Conservation (phyloP, 2,888 invertebrate species). For the Epinotia brunnichana region DNA sequence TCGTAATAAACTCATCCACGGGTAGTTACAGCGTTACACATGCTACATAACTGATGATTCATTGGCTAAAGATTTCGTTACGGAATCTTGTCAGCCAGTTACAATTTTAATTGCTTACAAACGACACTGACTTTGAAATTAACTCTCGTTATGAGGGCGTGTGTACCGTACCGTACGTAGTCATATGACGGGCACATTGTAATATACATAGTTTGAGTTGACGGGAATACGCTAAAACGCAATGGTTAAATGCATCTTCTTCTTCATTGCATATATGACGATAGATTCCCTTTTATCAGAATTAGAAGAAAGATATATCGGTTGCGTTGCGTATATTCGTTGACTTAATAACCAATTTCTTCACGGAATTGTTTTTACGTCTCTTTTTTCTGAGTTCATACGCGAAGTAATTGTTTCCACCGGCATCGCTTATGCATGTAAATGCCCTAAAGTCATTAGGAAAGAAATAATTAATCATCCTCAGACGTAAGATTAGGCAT, state of each 20-base stretch:
- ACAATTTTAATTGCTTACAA: conserved; percentile 38
- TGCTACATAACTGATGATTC: conserved; percentile 30
- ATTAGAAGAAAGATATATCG: background rate
- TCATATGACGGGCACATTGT: background rate
- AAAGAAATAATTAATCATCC: conserved; percentile 23
- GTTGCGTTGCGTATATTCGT: no score
- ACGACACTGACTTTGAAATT: conserved; percentile 34
- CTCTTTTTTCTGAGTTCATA: background rate
- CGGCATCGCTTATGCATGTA: background rate
- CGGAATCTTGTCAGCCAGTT: conserved; percentile 17
- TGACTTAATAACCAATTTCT: background rate
- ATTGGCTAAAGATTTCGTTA: conserved; percentile 30
- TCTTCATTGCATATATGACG: background rate
- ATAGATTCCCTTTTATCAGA: background rate
- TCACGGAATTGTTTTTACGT: no score
- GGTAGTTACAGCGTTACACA: conserved; percentile 15
- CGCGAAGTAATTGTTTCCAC: conserved; percentile 7
- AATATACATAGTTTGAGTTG: background rate
- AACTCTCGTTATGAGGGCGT: conserved; percentile 24
- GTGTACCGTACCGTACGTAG: conserved; percentile 10
- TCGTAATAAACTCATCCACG: conserved; percentile 6
- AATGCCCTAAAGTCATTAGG: conserved; percentile 5
- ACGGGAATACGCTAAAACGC: background rate
- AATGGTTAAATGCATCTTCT: background rate
- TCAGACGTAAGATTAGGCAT: conserved; percentile 6